Evolutionary conservation across 2,797 vertebrate species (phyloP), one percentile per base, ranked within the genome.

Genomic region (Australoheros facetus): DNA sequence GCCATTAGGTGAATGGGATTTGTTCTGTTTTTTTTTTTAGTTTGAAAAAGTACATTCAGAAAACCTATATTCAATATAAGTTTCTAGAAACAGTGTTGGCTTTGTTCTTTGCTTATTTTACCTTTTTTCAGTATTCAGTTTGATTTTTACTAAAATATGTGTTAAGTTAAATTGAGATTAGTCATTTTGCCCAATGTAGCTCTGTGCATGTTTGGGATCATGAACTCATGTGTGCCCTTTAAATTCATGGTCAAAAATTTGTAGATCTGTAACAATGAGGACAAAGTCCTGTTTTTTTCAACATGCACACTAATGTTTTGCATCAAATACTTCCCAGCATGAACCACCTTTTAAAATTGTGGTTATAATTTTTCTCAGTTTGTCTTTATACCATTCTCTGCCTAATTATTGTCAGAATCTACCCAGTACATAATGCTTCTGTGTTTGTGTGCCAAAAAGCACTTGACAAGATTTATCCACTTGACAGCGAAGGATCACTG

Each of bases 401-500:
- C 9, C 32, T 78, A 42, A 53, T 75, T 59, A 13, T 81, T 78
- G 34, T 74, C 76, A 37, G 78, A 51, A 48, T 48, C 26, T 34
- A 54, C 58, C 5, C n/a, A 23, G 2, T 76, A 56, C 11, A n/a
- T 70, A 71, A 4, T 13, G 51, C 66, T 23, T 75, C 0, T n/a
- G 0, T 73, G 30, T 71, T 32, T 7, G 4, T 32, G 28, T 79
- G 56, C 79, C 72, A 78, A 30, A 64, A 60, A 56, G 28, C 19
- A 51, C 66, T 64, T 58, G 60, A 84, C 26, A 60, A 60, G 53
- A 82, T 82, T 79, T 84, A 60, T 75, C n/a, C 32, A 56, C 23
- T 80, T 86, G 71, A 84, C 70, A 77, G 73, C 37, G 55, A 75
- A 75, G 5, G 54, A 72, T 74, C 55, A 59, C 80, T 82, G 39